Evolutionary conservation across 2,113 vertebrate species (phyloP).

Genomic region (Pyxicephalus adspersus): DNA sequence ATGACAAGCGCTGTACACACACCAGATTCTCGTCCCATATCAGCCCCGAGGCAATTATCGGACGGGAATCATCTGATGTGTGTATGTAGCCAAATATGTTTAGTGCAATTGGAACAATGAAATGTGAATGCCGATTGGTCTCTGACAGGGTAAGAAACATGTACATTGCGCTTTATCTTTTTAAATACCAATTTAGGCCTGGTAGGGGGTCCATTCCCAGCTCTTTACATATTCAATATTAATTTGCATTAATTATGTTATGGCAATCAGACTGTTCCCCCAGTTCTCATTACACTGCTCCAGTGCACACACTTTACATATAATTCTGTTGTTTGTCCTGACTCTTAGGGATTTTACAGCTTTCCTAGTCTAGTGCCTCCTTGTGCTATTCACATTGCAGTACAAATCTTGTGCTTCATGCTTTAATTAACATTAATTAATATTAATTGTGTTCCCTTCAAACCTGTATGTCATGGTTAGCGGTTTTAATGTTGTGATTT

Average conservation of each 20-base stretch:
- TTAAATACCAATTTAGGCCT: not conserved
- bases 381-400: not conserved
- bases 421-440: conserved; percentile 46
- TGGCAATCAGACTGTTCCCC: not conserved
- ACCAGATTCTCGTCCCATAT: too few species aligned
- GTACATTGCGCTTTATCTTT: too few species aligned
- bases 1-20: too few species aligned
- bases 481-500: conserved; percentile 13
- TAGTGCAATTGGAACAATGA: too few species aligned
- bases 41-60: too few species aligned
- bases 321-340: conserved; percentile 9
- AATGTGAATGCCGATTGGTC: too few species aligned
- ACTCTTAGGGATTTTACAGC: not conserved
- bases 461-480: conserved; percentile 14
- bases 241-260: not conserved
- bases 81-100: too few species aligned
- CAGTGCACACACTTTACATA: not conserved
- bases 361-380: not conserved
- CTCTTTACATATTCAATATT: not conserved
- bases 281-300: conserved; percentile 2
- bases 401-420: conserved; percentile 34
- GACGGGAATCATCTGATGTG: too few species aligned
- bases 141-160: too few species aligned
- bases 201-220: not conserved
- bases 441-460: conserved; percentile 22